Evolutionary conservation across 2,888 invertebrate genomes (phyloP), one percentile per base, ranked within the genome.

Genomic region (Sphaeridia pumilis): DNA sequence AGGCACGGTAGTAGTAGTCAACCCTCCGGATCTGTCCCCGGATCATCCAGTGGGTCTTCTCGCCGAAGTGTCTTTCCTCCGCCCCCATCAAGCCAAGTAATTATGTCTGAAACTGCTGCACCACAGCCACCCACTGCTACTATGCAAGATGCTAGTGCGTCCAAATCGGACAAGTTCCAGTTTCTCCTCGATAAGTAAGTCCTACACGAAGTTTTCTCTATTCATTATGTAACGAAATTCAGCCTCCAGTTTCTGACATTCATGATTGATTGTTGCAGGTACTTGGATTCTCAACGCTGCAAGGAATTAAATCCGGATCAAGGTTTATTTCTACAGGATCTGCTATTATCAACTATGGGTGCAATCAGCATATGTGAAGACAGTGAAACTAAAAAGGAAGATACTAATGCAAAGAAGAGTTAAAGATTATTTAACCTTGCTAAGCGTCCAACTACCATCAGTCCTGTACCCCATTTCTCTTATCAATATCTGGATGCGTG

Each of bases 261-360:
- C 7, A 38, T 48, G 48, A 10, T n/a, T 10, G 5, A 44, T 12
- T 28, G 3, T 44, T 31, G 10, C 68, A 75, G 76, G 69, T 76
- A 74, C 64, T 74, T 75, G 70, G 74, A 75, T 67, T 73, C 74
- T 56, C 63, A 63, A 58, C 55, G 63, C 55, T 55, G 61, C 50
- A 61, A 60, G 57, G 64, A 64, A 58, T 60, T 62, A 56, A 74
- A 78, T 57, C 77, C 78, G 57, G 80, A 82, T 70, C 75, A 78
- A 57, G 77, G 77, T 68, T 74, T 80, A 66, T 84, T 82, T 72
- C 79, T 82, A 58, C 81, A 82, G 71, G 80, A 83, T 70, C 70
- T 84, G 63, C 70, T 83, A 63, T 71, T 83, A 64, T 79, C 80
- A 35, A 77, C 80, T 55, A 70, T 78, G 66, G 58, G 42, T 34